Evolutionary conservation across 2,113 vertebrate genomes (phyloP).

Genomic region (Notechis scutatus): DNA sequence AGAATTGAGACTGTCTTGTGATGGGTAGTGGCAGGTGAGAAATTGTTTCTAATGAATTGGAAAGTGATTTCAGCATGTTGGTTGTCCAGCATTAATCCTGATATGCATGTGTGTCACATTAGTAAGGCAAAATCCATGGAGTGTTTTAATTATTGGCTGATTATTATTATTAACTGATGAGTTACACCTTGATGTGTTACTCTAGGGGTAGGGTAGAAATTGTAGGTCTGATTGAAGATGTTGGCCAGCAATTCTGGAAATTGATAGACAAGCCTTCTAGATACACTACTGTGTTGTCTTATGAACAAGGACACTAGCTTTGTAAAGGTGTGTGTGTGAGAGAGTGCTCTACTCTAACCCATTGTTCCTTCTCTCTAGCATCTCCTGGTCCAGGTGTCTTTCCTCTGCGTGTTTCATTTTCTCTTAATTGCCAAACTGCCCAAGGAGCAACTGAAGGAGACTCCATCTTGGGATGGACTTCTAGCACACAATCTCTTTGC

Average conservation of each 20-base stretch:
- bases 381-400: conserved; percentile 73
- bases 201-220: neutral
- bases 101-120: neutral
- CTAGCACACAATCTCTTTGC: conserved; percentile 77
- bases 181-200: neutral
- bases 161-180: neutral
- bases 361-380: conserved; percentile 62
- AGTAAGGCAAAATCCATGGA: neutral
- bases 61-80: neutral
- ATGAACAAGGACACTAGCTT: neutral
- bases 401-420: conserved; percentile 73
- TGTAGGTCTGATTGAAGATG: neutral
- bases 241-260: neutral
- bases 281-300: neutral
- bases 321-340: neutral
- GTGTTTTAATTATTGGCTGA: neutral
- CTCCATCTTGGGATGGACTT: conserved; percentile 53
- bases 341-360: neutral
- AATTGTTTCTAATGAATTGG: neutral
- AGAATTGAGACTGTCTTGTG: neutral
- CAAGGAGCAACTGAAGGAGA: conserved; percentile 31
- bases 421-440: conserved; percentile 65
- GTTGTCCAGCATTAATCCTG: neutral
- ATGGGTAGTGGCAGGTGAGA: neutral
- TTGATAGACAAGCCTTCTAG: neutral